Conservation (phyloP, 2,888 invertebrate species). For the Dicranocentrus wangi region DNA sequence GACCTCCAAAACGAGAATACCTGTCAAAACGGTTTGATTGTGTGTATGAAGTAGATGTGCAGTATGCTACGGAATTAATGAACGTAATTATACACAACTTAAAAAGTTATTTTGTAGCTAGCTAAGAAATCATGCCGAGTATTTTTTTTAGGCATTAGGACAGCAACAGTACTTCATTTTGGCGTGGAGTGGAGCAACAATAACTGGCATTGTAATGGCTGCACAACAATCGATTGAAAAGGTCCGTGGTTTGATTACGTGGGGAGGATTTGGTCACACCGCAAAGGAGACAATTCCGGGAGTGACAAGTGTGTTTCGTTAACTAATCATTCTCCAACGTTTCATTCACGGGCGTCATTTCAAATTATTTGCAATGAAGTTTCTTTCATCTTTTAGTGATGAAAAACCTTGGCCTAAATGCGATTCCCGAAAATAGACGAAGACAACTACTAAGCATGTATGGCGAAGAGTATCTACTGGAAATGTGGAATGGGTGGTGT, state of each 20-base stretch:
- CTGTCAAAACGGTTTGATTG: not conserved
- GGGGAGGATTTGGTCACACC: slow-evolving; percentile 74
- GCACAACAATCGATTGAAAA: slow-evolving; percentile 74
- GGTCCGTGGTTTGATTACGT: slow-evolving; percentile 75
- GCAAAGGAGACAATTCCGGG: slow-evolving; percentile 80
- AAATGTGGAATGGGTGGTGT: slow-evolving; percentile 83
- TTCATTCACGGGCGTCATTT: no score
- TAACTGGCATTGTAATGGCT: slow-evolving; percentile 75
- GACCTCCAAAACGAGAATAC: slow-evolving; percentile 75
- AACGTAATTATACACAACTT: slow-evolving; percentile 73
- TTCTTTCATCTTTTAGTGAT: no score
- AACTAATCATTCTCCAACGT: no score
- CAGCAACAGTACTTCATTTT: slow-evolving; percentile 74
- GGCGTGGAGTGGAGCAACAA: slow-evolving; percentile 77
- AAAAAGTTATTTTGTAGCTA: no score
- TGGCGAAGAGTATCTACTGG: slow-evolving; percentile 82
- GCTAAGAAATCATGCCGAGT: no score
- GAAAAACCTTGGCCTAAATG: slow-evolving; percentile 82
- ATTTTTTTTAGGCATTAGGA: not conserved
- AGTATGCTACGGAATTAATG: slow-evolving; percentile 74
- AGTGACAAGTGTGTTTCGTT: no score
- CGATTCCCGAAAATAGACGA: slow-evolving; percentile 83
- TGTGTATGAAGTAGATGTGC: slow-evolving; percentile 75
- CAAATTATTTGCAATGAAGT: no score
- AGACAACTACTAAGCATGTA: slow-evolving; percentile 84